Base-by-base conservation (phyloP, 2,888 invertebrate species). In the Euplagia quadripunctaria region DNA sequence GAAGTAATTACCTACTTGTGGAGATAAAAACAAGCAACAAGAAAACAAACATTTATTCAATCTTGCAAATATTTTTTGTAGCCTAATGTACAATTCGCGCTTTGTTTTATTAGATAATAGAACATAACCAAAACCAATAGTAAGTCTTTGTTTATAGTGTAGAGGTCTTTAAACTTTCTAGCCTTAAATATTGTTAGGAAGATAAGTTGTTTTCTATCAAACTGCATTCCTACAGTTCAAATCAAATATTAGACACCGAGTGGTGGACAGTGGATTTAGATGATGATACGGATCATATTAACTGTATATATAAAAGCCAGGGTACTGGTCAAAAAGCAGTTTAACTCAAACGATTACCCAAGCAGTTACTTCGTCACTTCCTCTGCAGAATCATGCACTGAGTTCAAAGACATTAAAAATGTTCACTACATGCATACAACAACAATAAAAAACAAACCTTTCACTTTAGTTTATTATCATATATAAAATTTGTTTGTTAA, bases 31-130 rank as follows among this genome's bases (percentile, higher is more conserved):
- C 77, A 74, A 74, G 52, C 68, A 72, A 71, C 80, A 72, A 80
- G 80, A 82, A 77, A 80, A 69, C 80, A 78, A 84, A 84, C 77
- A 82, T 82, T 78, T 79, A 72, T 77, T 75, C 68, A 77, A 76
- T 74, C 75, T 71, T 72, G 69, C 76, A 73, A 68, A 70, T 61
- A 51, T 67, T 58, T 31, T 72, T 78, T 72, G 73, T 74, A 43
- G 42, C 43, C 73, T 63, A 4, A 31, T 77, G 67, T 72, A 64
- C 31, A 41, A 51, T 73, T 73, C 69, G 49, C 55, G 49, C 49
- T 52, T 65, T 69, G 63, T 64, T 49, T 70, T 73, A 43, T 66
- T 67, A 69, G 61, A 61, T 79, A 76, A 79, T 51, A 70, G 41
- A 64, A 66, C 55, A 55, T 64, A 74, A 69, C 70, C 72, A 51